Conservation (phyloP, 1,140 invertebrate genomes). For the Drosophila erecta region DNA sequence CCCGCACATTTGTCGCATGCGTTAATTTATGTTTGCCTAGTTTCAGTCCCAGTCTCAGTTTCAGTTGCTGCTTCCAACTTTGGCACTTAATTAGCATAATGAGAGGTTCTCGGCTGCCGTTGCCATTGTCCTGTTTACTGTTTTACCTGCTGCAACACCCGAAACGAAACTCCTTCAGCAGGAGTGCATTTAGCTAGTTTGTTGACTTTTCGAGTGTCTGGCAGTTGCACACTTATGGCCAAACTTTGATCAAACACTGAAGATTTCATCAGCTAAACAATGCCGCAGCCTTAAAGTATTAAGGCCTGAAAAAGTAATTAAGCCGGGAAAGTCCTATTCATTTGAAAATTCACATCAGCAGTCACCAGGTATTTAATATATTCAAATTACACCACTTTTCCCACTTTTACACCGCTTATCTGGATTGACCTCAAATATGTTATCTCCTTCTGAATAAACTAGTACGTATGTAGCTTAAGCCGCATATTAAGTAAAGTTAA, state of each 20-base stretch:
- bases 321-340: neutral
- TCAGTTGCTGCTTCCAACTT: slow-evolving; percentile 44
- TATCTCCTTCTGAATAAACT: neutral
- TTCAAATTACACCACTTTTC: too few relatives aligned
- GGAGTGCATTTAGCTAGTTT: slow-evolving; percentile 51
- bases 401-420: neutral
- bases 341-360: neutral
- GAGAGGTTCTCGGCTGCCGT: slow-evolving; percentile 33
- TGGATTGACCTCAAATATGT: neutral
- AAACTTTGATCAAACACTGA: slow-evolving; percentile 45
- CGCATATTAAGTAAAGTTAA: neutral
- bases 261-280: slow-evolving; percentile 16
- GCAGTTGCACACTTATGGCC: slow-evolving; percentile 45
- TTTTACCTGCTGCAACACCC: slow-evolving; percentile 32
- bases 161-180: slow-evolving; percentile 48
- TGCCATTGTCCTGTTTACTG: slow-evolving; percentile 23
- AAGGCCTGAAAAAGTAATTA: neutral
- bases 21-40: slow-evolving; percentile 67
- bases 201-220: slow-evolving; percentile 55
- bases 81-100: slow-evolving; percentile 70
- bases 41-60: slow-evolving; percentile 47
- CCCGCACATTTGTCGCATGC: slow-evolving; percentile 70
- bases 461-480: neutral
- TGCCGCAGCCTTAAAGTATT: neutral
- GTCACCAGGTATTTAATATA: too few relatives aligned